Base-by-base conservation (phyloP, 92 coral and sea anemone genomes). In the Bergia sp. region DNA sequence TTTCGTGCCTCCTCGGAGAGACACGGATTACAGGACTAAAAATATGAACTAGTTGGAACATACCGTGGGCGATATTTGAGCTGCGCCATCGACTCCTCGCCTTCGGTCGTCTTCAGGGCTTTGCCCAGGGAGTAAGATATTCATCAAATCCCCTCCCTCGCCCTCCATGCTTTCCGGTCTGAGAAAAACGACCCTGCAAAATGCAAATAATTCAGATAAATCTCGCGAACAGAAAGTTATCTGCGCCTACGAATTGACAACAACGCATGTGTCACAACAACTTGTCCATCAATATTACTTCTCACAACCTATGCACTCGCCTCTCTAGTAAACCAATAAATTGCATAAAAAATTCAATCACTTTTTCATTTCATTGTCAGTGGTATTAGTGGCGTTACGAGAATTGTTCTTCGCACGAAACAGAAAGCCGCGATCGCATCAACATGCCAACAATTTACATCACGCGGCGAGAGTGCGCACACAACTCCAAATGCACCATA, bases 71-170 rank as follows among this genome's bases (percentile, higher is more conserved):
- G 87, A 37, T 44, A 84, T 67, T 38, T 84, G 87, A 36, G 87
- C 50, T 50, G 78, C 10, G 44, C 87, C 79, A 21, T 84, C 87
- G 67, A 84, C 87, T 72, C 45, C 65, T 67, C 87, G 69, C 61
- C 87, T 69, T 8, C 58, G 78, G 36, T 84, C 87, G 64, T 84
- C 87, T 84, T 84, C 79, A 37, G 87, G 9, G 8, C 87, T 76
- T 71, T 84, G 87, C 79, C 87, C 87, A 84, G 87, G 87, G 50
- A 84, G 42, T 36, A 84, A 45, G 43, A 84, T 69, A 71, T 84
- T 84, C 87, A 84, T 84, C 41, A 84, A 69, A 73, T 84, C 87
- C 29, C 87, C 87, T 69, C 87, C 87, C 79, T 84, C 87, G 87
- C 79, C 58, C 65, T 84, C 87, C 87, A 84, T 84, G 45, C 79